Conservation (phyloP, 2,888 invertebrate species). For the Tiliacea citrago region DNA sequence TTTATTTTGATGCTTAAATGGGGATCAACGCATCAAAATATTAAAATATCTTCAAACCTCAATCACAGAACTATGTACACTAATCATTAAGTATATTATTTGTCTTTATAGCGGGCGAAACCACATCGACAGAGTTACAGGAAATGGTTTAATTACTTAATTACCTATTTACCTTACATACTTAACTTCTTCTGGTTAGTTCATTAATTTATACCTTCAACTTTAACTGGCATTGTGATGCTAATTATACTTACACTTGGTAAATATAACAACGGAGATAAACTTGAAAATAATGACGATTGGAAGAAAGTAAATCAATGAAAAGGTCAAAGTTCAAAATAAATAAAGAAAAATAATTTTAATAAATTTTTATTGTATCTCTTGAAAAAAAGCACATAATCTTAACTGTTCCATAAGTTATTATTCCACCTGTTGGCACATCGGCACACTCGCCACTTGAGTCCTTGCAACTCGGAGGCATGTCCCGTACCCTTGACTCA, state of each 20-base stretch:
- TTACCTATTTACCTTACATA: slow-evolving; percentile 30
- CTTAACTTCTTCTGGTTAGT: slow-evolving; percentile 47
- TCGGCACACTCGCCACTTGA: not conserved
- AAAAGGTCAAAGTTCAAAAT: slow-evolving; percentile 39
- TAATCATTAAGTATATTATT: slow-evolving; percentile 5
- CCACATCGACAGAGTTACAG: slow-evolving; percentile 17
- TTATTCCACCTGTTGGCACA: slow-evolving; percentile 18
- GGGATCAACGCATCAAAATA: not conserved
- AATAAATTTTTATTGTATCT: not conserved
- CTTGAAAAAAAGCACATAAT: not conserved
- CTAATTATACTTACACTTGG: slow-evolving; percentile 19
- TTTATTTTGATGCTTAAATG: too few species aligned
- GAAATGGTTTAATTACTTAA: slow-evolving; percentile 45
- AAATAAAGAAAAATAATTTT: too few species aligned
- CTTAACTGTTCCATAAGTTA: not conserved
- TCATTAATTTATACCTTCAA: slow-evolving; percentile 53
- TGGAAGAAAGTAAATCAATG: slow-evolving; percentile 31
- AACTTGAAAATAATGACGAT: slow-evolving; percentile 8
- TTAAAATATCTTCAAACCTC: not conserved
- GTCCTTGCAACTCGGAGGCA: not conserved
- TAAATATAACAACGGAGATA: slow-evolving; percentile 11
- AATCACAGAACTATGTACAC: not conserved
- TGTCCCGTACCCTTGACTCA: not conserved
- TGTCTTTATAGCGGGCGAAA: not conserved
- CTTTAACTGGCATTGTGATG: slow-evolving; percentile 44